phyloP scores from a whole-genome alignment of 2,797 vertebrate genomes.

The Acridotheres tristis region DNA sequence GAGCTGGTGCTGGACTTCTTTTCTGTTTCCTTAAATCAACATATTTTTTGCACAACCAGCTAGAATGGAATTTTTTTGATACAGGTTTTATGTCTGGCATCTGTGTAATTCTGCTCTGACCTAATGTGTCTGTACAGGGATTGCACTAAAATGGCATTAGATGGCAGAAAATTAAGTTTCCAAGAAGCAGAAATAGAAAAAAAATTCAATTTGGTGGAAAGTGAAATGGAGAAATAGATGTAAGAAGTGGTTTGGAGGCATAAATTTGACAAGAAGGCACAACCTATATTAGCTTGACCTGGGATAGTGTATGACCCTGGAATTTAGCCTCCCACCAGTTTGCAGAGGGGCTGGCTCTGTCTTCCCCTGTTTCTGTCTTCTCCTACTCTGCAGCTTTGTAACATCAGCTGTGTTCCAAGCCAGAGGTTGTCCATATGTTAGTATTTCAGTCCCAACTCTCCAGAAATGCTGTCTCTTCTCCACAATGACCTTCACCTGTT shows the following conservation, averaged over 20 bases:
- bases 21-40: neutral
- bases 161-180: constrained; percentile 42
- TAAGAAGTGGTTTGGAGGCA: neutral
- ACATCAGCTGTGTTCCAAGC: neutral
- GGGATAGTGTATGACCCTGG: neutral
- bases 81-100: neutral
- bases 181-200: constrained; percentile 37
- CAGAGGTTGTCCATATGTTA: neutral
- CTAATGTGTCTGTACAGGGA: neutral
- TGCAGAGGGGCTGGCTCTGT: neutral
- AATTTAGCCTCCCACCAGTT: neutral
- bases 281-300: neutral
- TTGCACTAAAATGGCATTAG: constrained; percentile 25
- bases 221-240: neutral
- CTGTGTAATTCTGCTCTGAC: constrained; percentile 23
- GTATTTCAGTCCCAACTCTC: neutral
- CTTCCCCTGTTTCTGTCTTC: neutral
- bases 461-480: neutral
- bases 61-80: neutral
- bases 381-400: neutral
- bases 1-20: neutral
- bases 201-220: constrained; percentile 14
- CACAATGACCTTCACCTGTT: neutral
- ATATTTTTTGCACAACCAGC: neutral
- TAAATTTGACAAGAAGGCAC: neutral